Percentiles rank a stretch among this genome's conserved stretches.
Evolutionary conservation across 2,113 vertebrate species (phyloP).

Genomic region (Pelobates fuscus): DNA sequence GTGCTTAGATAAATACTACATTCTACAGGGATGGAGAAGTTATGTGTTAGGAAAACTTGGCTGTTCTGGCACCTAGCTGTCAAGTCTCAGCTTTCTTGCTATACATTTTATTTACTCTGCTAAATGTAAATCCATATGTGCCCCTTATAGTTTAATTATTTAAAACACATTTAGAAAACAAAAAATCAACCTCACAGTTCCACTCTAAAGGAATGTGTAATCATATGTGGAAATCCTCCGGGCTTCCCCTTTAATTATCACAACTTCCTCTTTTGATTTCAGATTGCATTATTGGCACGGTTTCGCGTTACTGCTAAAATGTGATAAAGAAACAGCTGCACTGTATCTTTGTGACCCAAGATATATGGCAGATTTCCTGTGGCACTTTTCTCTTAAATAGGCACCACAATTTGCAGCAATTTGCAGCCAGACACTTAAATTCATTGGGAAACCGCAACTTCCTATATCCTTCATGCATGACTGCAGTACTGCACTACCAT

Average conservation of each 20-base stretch:
- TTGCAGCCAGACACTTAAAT: no score
- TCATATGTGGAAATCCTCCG: conserved; percentile 7
- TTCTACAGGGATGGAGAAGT: no score
- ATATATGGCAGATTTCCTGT: background rate
- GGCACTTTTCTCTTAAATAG: no score
- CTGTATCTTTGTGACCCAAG: background rate
- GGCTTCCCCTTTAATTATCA: conserved; percentile 18
- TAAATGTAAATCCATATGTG: conserved; percentile 23
- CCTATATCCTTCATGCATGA: no score
- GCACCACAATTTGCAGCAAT: no score
- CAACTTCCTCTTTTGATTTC: conserved; percentile 23
- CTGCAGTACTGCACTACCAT: no score
- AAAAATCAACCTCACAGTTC: no score
- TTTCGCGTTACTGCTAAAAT: background rate
- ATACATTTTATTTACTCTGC: conserved; percentile 52
- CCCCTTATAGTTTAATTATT: conserved; percentile 20
- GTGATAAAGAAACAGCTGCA: conserved; percentile 1
- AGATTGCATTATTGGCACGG: conserved; percentile 11
- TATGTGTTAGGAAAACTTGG: no score
- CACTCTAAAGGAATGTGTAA: no score
- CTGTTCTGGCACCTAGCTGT: no score
- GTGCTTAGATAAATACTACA: no score
- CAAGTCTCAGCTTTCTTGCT: conserved; percentile 27
- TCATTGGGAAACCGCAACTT: no score
- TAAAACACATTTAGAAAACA: background rate